These are phyloP conservation scores for Zaprionus taronus DNA, from an alignment of 1,140 invertebrate species.

Conservation along the genomic window DNA sequence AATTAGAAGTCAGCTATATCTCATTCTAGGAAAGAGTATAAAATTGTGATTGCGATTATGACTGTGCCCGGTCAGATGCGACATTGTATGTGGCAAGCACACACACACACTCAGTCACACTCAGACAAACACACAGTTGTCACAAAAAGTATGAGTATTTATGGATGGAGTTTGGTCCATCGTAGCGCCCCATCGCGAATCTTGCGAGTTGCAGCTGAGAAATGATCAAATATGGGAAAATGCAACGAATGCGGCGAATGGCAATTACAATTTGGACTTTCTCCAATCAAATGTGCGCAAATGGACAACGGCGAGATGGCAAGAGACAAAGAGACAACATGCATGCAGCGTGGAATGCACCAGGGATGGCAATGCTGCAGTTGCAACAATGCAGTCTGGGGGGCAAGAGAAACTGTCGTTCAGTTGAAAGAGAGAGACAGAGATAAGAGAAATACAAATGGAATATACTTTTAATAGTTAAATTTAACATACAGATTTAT, in stretches of 20 bases:
- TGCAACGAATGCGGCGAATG: constrained; percentile 35
- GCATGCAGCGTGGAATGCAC: constrained; percentile 1
- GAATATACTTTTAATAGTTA: too few species aligned
- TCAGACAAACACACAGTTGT: neutral
- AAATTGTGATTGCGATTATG: constrained; percentile 35
- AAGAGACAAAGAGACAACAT: constrained; percentile 3
- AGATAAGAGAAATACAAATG: neutral
- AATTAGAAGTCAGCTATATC: neutral
- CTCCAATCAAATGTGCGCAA: constrained; percentile 43
- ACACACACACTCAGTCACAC: constrained; percentile 8
- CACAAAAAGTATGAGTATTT: constrained; percentile 14
- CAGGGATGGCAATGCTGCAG: neutral
- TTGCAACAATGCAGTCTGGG: too few species aligned
- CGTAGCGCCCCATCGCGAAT: constrained; percentile 17
- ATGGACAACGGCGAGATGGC: constrained; percentile 18
- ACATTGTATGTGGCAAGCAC: constrained; percentile 30
- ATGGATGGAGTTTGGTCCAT: constrained; percentile 18
- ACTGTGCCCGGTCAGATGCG: constrained; percentile 40
- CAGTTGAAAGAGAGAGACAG: neutral
- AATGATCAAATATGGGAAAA: constrained; percentile 43
- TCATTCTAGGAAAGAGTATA: neutral
- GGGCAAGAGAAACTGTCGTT: neutral
- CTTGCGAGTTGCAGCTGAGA: constrained; percentile 19
- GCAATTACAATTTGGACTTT: constrained; percentile 55
- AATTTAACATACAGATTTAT: too few species aligned